A percentile compares a stretch with the other conserved stretches of the same genome.
phyloP scores from a whole-genome alignment of 2,888 invertebrate species.

The Chaitophorus viminalis region DNA sequence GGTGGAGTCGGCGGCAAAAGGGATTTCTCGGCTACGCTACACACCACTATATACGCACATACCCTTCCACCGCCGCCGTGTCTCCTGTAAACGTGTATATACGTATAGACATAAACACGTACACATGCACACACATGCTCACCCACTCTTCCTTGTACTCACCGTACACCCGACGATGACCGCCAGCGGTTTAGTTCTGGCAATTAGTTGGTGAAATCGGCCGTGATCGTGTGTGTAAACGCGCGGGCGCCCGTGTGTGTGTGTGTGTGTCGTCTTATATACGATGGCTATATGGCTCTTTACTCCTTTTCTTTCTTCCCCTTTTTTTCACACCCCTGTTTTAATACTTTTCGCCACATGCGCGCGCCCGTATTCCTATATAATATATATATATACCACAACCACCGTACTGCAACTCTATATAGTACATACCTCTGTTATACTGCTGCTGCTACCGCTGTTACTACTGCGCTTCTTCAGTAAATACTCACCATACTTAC shows the following conservation, averaged over 20 bases:
- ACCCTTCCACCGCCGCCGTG: neutral
- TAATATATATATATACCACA: neutral
- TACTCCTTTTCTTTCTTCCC: slow-evolving; percentile 49
- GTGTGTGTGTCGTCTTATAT: neutral
- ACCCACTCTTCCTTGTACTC: no score
- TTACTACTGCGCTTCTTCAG: neutral
- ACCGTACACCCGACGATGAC: slow-evolving; percentile 19
- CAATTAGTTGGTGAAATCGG: slow-evolving; percentile 61
- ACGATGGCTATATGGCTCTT: slow-evolving; percentile 27
- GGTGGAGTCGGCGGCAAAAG: slow-evolving; percentile 49
- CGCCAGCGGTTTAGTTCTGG: slow-evolving; percentile 47
- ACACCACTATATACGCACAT: no score
- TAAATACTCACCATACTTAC: neutral
- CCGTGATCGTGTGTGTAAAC: slow-evolving; percentile 51
- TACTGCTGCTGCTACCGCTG: no score
- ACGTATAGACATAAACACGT: neutral
- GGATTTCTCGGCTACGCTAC: slow-evolving; percentile 39
- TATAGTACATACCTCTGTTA: no score
- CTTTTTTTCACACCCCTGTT: slow-evolving; percentile 35
- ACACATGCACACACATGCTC: no score
- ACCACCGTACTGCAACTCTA: neutral
- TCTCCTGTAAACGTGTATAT: neutral
- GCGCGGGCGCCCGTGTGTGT: neutral
- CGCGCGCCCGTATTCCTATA: neutral
- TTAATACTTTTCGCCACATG: slow-evolving; percentile 30